A percentile compares a stretch with the other conserved stretches of the same genome.
Conservation (phyloP, 2,797 vertebrate genomes). For the Bovichtus diacanthus region DNA sequence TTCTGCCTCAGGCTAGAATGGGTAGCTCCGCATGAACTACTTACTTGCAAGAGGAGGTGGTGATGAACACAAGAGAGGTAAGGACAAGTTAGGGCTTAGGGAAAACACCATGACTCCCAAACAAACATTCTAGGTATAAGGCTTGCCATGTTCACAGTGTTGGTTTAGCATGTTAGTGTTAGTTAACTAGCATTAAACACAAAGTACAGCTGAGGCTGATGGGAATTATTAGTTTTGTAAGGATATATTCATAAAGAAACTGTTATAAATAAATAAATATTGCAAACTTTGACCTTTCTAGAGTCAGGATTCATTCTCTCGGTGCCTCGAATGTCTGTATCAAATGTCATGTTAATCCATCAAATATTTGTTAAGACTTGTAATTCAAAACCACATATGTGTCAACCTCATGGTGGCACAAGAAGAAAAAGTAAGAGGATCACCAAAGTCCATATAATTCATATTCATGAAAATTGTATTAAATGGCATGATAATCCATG, state of each 20-base stretch:
- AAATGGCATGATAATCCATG: background rate
- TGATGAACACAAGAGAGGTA: conserved; percentile 37
- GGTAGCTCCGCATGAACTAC: conserved; percentile 41
- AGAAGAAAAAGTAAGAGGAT: too few species aligned
- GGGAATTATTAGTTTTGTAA: background rate
- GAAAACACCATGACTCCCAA: conserved; percentile 21
- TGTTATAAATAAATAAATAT: background rate
- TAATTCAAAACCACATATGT: too few species aligned
- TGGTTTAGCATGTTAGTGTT: background rate
- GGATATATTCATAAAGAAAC: background rate
- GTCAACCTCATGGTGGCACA: too few species aligned
- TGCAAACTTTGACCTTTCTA: background rate
- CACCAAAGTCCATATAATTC: too few species aligned
- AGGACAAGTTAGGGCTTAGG: conserved; percentile 43
- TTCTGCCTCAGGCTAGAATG: conserved; percentile 40
- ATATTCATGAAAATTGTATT: too few species aligned
- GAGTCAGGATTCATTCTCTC: background rate
- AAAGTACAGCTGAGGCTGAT: background rate
- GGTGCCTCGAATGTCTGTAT: background rate
- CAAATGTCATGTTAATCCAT: background rate
- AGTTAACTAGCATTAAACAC: too few species aligned
- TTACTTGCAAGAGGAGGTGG: conserved; percentile 32
- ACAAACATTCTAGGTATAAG: background rate
- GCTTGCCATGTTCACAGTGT: background rate
- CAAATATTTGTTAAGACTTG: background rate